These are phyloP conservation scores for Drosophila buzzatii DNA, from an alignment of 2,888 invertebrate species.

Conservation along the genomic window DNA sequence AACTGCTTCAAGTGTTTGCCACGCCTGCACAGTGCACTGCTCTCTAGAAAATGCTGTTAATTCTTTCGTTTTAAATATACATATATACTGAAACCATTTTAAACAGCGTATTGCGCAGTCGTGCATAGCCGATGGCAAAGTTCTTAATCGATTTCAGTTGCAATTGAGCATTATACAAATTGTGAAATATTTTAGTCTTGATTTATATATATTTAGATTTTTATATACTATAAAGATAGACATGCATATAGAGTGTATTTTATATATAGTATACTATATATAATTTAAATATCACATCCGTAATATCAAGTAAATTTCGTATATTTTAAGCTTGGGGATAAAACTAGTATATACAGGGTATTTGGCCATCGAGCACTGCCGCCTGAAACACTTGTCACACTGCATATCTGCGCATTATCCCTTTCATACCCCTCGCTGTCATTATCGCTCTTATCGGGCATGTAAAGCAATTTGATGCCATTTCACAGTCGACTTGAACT, in stretches of 20 bases:
- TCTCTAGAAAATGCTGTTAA: neutral
- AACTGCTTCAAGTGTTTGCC: neutral
- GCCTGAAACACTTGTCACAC: neutral
- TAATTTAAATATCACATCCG: neutral
- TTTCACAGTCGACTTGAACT: conserved; percentile 33
- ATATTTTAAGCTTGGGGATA: neutral
- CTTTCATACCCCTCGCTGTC: neutral
- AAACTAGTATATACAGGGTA: neutral
- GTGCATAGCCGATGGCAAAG: neutral
- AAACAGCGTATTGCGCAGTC: neutral
- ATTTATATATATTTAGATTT: neutral
- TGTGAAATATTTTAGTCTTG: neutral
- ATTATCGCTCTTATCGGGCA: conserved; percentile 26
- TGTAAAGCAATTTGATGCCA: conserved; percentile 49
- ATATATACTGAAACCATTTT: neutral
- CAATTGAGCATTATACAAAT: no score
- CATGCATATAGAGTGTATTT: no score
- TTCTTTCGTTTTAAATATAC: neutral
- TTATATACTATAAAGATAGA: neutral
- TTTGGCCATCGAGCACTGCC: neutral
- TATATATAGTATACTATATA: neutral
- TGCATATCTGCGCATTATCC: conserved; percentile 1
- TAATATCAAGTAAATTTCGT: neutral
- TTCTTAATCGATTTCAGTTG: neutral
- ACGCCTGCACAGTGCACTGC: neutral